These are phyloP conservation scores for Brachynemurus nebulosus DNA, from an alignment of 2,888 invertebrate genomes.

Conservation along the genomic window DNA sequence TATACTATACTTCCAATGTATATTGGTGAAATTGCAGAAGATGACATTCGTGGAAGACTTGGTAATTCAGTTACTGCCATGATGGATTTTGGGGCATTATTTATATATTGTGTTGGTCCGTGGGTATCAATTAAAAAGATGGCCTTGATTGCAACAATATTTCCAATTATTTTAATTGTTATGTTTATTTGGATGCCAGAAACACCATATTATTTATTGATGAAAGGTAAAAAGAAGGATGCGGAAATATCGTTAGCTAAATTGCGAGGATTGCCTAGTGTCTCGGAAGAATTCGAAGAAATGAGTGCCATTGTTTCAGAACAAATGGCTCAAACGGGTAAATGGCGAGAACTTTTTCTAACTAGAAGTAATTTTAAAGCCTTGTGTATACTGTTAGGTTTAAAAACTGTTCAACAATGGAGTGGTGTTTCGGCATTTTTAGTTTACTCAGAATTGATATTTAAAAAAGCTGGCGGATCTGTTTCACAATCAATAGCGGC, in stretches of 20 bases:
- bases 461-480: conserved; percentile 25
- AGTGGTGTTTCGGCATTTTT: conserved; percentile 42
- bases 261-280: conserved; percentile 33
- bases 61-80: conserved; percentile 40
- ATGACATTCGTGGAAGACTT: conserved; percentile 27
- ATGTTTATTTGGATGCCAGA: conserved; percentile 45
- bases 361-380: conserved; percentile 41
- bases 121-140: conserved; percentile 35
- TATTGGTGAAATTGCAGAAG: conserved; percentile 3
- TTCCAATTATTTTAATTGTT: conserved; percentile 38
- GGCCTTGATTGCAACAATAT: conserved; percentile 37
- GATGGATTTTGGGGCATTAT: conserved; percentile 40
- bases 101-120: conserved; percentile 41
- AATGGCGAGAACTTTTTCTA: conserved; percentile 35
- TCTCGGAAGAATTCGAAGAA: conserved; percentile 28
- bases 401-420: conserved; percentile 42
- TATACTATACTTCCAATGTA: conserved; percentile 5
- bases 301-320: conserved; percentile 35
- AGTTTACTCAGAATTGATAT: conserved; percentile 42
- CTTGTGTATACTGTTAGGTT: conserved; percentile 38
- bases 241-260: conserved; percentile 31
- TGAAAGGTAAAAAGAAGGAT: neutral
- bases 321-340: conserved; percentile 37
- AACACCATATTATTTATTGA: conserved; percentile 13
- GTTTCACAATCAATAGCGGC: conserved; percentile 22